Conservation (phyloP, 2,888 invertebrate species). For the Ligdia adustata region DNA sequence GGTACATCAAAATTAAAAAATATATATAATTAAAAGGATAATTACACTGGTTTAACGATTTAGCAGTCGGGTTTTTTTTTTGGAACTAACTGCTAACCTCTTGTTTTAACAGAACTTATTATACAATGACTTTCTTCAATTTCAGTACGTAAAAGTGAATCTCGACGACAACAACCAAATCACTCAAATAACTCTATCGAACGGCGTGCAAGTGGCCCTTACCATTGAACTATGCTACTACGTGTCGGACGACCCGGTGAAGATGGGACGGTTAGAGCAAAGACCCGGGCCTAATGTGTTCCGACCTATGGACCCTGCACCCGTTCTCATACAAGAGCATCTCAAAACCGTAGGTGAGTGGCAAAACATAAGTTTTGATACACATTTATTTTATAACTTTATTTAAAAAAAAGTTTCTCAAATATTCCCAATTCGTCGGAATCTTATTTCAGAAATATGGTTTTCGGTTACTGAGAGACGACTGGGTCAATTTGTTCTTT, state of each 20-base stretch:
- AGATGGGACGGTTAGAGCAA: conserved; percentile 75
- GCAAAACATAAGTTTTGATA: not conserved
- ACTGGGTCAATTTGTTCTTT: too few relatives aligned
- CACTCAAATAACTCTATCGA: conserved; percentile 73
- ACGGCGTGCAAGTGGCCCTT: conserved; percentile 53
- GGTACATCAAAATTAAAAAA: too few relatives aligned
- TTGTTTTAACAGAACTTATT: too few relatives aligned
- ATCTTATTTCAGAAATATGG: too few relatives aligned
- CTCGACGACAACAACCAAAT: conserved; percentile 73
- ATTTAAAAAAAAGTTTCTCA: too few relatives aligned
- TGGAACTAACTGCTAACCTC: too few relatives aligned
- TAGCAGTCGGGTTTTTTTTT: too few relatives aligned
- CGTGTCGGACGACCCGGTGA: conserved; percentile 86
- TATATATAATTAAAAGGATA: too few relatives aligned
- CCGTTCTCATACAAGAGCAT: conserved; percentile 38
- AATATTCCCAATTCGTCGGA: too few relatives aligned
- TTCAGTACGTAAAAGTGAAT: conserved; percentile 73
- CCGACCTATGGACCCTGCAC: conserved; percentile 70
- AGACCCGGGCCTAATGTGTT: conserved; percentile 96
- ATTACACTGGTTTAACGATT: too few relatives aligned
- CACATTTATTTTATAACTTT: not conserved
- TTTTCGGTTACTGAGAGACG: too few relatives aligned
- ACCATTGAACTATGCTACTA: conserved; percentile 88
- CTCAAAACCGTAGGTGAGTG: conserved; percentile 21
- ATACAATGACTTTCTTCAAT: not conserved